These are phyloP conservation scores for Zonitis immaculata DNA, from an alignment of 2,888 invertebrate species.

Conservation along the genomic window DNA sequence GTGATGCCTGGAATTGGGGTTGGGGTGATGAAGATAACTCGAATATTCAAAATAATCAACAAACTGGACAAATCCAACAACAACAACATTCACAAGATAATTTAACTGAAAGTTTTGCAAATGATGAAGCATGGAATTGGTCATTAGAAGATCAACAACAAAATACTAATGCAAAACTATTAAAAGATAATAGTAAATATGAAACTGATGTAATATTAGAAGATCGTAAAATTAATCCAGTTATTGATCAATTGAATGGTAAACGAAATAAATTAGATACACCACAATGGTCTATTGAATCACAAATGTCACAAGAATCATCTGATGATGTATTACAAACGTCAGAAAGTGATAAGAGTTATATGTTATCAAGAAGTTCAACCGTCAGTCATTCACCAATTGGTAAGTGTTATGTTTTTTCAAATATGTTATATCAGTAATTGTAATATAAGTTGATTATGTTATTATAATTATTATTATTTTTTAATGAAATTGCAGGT, in stretches of 20 bases:
- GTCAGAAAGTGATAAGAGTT: slow-evolving; percentile 59
- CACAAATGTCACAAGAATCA: slow-evolving; percentile 62
- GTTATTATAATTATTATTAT: no score
- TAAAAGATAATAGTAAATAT: slow-evolving; percentile 25
- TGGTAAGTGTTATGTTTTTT: no score
- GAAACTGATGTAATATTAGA: not conserved
- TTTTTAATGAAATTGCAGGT: no score
- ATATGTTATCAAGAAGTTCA: slow-evolving; percentile 54
- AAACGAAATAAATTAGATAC: slow-evolving; percentile 45
- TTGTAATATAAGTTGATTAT: no score
- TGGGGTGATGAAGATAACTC: slow-evolving; percentile 41
- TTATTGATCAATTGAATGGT: slow-evolving; percentile 8
- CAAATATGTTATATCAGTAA: no score
- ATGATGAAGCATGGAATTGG: slow-evolving; percentile 61
- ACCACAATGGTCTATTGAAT: slow-evolving; percentile 64
- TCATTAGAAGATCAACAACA: slow-evolving; percentile 48
- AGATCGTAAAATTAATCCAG: slow-evolving; percentile 31
- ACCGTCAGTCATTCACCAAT: slow-evolving; percentile 46
- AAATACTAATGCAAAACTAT: slow-evolving; percentile 40
- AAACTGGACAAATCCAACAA: slow-evolving; percentile 31
- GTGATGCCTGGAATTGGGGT: slow-evolving; percentile 49
- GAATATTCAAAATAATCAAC: slow-evolving; percentile 33
- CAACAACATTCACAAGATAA: slow-evolving; percentile 31
- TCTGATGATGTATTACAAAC: slow-evolving; percentile 59
- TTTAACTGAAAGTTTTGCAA: slow-evolving; percentile 56